Percentiles rank a stretch among this genome's conserved stretches.
These are phyloP conservation scores for Sebastes itinus DNA, from an alignment of 2,797 vertebrate genomes.

Conservation along the genomic window DNA sequence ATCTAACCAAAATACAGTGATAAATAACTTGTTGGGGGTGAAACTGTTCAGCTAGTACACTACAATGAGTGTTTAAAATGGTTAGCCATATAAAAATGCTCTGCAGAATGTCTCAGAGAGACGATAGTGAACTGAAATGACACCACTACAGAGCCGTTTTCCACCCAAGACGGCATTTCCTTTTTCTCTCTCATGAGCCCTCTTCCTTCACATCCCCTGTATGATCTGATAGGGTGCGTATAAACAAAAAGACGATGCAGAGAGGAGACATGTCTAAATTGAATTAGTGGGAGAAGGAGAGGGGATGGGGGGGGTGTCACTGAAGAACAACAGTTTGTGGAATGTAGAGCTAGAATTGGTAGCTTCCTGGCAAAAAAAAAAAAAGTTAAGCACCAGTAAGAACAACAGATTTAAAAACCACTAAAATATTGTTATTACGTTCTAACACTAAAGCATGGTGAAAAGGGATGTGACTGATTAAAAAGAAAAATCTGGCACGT, in stretches of 20 bases:
- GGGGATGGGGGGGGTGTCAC: neutral
- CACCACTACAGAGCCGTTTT: neutral
- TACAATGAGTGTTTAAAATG: neutral
- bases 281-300: neutral
- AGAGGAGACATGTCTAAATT: neutral
- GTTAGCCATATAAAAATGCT: neutral
- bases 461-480: neutral
- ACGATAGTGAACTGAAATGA: neutral
- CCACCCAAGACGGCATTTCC: neutral
- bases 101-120: neutral
- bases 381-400: neutral
- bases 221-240: neutral
- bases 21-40: neutral
- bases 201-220: neutral
- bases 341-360: neutral
- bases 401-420: neutral
- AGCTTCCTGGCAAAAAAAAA: neutral
- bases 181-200: neutral
- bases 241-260: constrained; percentile 6
- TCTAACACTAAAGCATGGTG: neutral
- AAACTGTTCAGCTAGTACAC: neutral
- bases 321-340: neutral
- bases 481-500: neutral
- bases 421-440: neutral
- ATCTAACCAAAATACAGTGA: neutral